phyloP scores from a whole-genome alignment of 2,113 vertebrate species.

The Festucalex cinctus region DNA sequence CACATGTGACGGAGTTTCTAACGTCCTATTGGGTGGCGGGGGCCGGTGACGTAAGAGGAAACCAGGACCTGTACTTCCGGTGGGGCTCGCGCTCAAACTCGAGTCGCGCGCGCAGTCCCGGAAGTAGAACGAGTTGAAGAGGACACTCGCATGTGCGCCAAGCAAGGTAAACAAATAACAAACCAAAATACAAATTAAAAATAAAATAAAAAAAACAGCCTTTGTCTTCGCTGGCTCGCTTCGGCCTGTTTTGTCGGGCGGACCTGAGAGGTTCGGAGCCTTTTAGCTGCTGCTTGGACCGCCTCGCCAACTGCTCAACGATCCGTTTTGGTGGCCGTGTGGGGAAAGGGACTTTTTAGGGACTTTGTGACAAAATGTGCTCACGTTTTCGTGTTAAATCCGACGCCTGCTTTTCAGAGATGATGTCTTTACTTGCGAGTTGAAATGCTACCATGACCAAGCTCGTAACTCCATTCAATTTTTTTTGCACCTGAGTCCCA shows the following conservation, averaged over 20 bases:
- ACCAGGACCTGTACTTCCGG: background rate
- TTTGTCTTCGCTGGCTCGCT: background rate
- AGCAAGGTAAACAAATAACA: background rate
- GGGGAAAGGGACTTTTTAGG: too few relatives aligned
- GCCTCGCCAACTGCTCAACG: background rate
- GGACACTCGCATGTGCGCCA: background rate
- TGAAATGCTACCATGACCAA: too few relatives aligned
- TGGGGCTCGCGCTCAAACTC: background rate
- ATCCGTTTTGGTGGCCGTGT: too few relatives aligned
- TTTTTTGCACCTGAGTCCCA: too few relatives aligned
- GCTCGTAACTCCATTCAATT: too few relatives aligned
- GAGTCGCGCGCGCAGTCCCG: background rate
- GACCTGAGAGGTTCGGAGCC: background rate
- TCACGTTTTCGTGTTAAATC: too few relatives aligned
- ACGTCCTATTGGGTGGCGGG: constrained; percentile 29
- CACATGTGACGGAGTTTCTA: constrained; percentile 20
- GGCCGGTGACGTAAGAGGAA: constrained; percentile 8
- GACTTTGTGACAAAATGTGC: background rate
- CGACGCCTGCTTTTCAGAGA: background rate
- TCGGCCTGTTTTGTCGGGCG: background rate
- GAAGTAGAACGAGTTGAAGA: background rate
- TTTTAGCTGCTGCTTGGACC: background rate
- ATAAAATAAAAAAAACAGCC: background rate
- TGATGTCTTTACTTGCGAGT: too few relatives aligned
- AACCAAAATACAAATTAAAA: too few relatives aligned